Conservation (phyloP, 2,888 invertebrate genomes). For the Lomographa bimaculata region DNA sequence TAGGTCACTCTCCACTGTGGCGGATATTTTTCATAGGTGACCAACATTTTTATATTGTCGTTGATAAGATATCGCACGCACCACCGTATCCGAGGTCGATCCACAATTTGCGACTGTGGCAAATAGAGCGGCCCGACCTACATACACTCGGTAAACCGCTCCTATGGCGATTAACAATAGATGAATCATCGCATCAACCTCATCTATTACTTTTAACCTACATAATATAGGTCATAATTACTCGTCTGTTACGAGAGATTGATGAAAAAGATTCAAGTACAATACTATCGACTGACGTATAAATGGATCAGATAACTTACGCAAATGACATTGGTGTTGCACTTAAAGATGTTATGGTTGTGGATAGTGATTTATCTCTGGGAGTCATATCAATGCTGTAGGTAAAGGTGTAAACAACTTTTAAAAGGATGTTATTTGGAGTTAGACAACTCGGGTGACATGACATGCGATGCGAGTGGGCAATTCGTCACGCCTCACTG, state of each 20-base stretch:
- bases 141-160: constrained; percentile 74
- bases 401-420: constrained; percentile 4
- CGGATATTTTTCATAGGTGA: constrained; percentile 39
- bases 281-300: constrained; percentile 13
- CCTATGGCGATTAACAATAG: constrained; percentile 73
- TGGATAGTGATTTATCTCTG: constrained; percentile 6
- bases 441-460: constrained; percentile 28
- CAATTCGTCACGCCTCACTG: constrained; percentile 40
- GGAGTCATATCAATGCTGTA: background rate
- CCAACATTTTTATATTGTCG: constrained; percentile 43
- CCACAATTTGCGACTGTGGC: constrained; percentile 75
- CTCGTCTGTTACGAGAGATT: constrained; percentile 27
- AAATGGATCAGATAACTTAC: constrained; percentile 25
- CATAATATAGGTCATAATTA: constrained; percentile 46
- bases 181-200: constrained; percentile 65
- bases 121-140: constrained; percentile 78
- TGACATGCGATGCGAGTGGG: constrained; percentile 29
- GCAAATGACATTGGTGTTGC: constrained; percentile 27
- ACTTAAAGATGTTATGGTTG: constrained; percentile 4
- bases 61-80: constrained; percentile 74
- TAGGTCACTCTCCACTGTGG: constrained; percentile 26
- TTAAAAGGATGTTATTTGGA: constrained; percentile 10
- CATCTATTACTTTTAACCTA: constrained; percentile 56
- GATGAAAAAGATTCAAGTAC: constrained; percentile 25
- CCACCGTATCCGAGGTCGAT: constrained; percentile 73